A percentile compares a stretch with the other conserved stretches of the same genome.
Evolutionary conservation across 2,888 invertebrate species (phyloP).

Genomic region (Caenorhabditis doughertyi): DNA sequence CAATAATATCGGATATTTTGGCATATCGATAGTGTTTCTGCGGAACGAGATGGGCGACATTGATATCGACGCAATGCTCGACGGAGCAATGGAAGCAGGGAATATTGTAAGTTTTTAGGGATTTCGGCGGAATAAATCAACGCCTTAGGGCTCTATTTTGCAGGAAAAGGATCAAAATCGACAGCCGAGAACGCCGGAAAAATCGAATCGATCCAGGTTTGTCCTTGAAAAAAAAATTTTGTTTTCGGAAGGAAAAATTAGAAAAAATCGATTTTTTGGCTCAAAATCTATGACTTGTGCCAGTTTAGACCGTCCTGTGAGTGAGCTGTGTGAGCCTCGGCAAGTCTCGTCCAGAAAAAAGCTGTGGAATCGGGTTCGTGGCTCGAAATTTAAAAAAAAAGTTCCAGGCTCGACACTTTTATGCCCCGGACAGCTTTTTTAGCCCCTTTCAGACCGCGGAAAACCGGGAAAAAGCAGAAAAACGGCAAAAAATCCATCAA

Average conservation of each 20-base stretch:
- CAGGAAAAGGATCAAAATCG: constrained; percentile 11
- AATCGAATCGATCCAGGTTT: constrained; percentile 35
- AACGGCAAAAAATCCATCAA: not conserved
- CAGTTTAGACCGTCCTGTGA: not conserved
- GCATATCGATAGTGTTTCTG: too few species aligned
- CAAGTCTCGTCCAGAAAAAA: too few species aligned
- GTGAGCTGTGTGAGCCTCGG: too few species aligned
- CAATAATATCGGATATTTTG: too few species aligned
- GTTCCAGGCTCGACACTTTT: too few species aligned
- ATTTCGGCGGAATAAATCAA: not conserved
- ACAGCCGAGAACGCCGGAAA: constrained; percentile 11
- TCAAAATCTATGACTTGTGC: not conserved
- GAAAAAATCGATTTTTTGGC: not conserved
- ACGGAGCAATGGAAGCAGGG: constrained; percentile 63
- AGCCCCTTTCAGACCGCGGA: constrained; percentile 16
- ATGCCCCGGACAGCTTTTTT: not conserved
- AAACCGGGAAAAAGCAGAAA: not conserved
- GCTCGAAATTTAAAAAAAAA: not conserved
- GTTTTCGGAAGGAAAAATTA: constrained; percentile 1
- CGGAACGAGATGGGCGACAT: constrained; percentile 58
- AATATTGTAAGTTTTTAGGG: not conserved
- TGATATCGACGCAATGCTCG: constrained; percentile 74
- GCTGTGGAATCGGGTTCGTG: too few species aligned
- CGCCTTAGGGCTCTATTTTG: constrained; percentile 9
- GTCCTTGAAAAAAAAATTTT: not conserved